phyloP scores from a whole-genome alignment of 2,797 vertebrate species.

The Hafferia zeledoni region DNA sequence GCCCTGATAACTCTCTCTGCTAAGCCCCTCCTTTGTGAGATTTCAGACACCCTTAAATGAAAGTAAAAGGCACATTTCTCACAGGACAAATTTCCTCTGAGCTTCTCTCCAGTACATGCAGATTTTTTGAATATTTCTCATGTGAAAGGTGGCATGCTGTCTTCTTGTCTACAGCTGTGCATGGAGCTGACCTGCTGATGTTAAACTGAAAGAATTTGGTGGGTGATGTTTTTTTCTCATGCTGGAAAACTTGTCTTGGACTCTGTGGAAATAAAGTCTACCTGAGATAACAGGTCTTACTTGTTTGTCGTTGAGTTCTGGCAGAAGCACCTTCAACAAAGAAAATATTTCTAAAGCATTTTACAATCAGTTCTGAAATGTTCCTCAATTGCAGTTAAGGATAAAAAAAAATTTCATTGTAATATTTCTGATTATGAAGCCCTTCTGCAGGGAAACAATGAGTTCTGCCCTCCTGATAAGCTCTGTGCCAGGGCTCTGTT shows the following conservation, averaged over 20 bases:
- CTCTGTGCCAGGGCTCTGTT: neutral
- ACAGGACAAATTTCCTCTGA: neutral
- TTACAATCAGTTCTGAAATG: neutral
- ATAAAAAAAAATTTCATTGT: neutral
- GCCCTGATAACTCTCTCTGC: neutral
- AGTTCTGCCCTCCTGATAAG: neutral
- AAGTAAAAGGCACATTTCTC: neutral
- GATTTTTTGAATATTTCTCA: neutral
- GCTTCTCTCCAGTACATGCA: neutral
- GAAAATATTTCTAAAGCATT: neutral
- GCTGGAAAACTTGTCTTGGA: neutral
- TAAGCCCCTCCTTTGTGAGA: conserved; percentile 2
- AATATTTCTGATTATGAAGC: neutral
- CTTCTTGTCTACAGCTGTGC: neutral
- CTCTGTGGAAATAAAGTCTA: neutral
- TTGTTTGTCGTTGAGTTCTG: accelerated
- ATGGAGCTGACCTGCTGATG: neutral
- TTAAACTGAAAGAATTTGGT: neutral
- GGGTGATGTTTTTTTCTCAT: neutral
- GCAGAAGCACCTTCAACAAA: accelerated
- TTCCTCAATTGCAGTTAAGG: neutral
- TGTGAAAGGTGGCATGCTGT: neutral
- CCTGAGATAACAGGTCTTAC: neutral
- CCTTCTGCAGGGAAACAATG: neutral
- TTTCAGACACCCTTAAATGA: neutral